These are phyloP conservation scores for Drosophila glabriapex DNA, from an alignment of 2,888 invertebrate genomes.

Conservation along the genomic window DNA sequence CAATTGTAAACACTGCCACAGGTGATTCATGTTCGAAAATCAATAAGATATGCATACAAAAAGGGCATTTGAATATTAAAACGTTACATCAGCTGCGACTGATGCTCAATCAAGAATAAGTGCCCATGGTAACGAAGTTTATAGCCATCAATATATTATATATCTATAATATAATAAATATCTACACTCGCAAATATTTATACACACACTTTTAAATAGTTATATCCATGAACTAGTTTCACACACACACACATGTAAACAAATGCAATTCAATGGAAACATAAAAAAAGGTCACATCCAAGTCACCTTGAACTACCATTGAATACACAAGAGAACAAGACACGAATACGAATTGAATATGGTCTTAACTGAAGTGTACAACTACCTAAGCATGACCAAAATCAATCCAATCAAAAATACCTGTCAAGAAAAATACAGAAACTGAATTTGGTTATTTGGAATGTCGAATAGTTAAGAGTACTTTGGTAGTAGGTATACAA, in stretches of 20 bases:
- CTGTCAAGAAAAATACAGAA: conserved; percentile 39
- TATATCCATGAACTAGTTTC: neutral
- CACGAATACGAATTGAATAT: conserved; percentile 3
- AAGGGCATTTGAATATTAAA: neutral
- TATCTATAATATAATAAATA: neutral
- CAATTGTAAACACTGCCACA: neutral
- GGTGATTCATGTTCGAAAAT: neutral
- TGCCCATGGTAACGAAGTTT: neutral
- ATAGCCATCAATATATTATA: neutral
- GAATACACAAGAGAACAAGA: conserved; percentile 4
- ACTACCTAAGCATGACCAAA: conserved; percentile 60
- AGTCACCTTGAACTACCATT: conserved; percentile 58
- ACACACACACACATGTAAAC: neutral
- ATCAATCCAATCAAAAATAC: conserved; percentile 62
- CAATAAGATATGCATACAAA: neutral
- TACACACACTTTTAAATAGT: neutral
- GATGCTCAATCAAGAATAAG: neutral
- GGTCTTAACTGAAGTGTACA: conserved; percentile 1
- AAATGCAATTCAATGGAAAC: neutral
- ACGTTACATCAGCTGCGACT: neutral
- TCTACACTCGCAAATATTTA: neutral
- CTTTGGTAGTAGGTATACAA: conserved; percentile 22
- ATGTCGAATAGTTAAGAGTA: conserved; percentile 30
- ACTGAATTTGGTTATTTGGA: conserved; percentile 36
- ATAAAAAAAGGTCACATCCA: conserved; percentile 17